Percentiles rank a stretch among this genome's conserved stretches.
phyloP scores from a whole-genome alignment of 2,797 vertebrate genomes.

The Coilia nasus region DNA sequence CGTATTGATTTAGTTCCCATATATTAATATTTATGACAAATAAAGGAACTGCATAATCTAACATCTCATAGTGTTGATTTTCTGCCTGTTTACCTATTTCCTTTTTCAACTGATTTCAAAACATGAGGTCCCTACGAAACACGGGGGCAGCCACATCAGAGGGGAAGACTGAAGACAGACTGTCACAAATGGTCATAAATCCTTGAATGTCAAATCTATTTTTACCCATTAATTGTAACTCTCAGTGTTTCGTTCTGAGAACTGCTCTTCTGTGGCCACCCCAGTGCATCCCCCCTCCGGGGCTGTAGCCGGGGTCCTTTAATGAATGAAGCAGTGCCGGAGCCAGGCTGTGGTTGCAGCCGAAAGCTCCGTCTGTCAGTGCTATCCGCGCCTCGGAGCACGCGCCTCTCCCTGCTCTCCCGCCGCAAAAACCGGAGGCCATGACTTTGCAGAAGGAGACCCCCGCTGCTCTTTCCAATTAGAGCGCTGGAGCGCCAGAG shows the following conservation, averaged over 20 bases:
- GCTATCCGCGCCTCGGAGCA: not conserved
- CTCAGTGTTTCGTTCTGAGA: constrained; percentile 22
- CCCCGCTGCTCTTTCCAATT: constrained; percentile 58
- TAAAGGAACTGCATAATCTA: not conserved
- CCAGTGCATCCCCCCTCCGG: not conserved
- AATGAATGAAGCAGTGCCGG: constrained; percentile 30
- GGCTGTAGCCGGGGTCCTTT: constrained; percentile 8
- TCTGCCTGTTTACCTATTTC: constrained; percentile 2
- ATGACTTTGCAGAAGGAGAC: constrained; percentile 52
- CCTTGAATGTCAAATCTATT: not conserved
- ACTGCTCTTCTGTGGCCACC: not conserved
- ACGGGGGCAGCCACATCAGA: not conserved
- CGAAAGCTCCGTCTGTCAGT: constrained; percentile 13
- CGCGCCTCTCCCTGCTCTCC: constrained; percentile 6
- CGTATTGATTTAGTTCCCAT: not conserved
- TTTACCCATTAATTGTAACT: not conserved
- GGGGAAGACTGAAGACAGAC: not conserved
- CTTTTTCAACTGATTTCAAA: not conserved
- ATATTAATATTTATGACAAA: not conserved
- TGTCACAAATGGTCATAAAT: constrained; percentile 4
- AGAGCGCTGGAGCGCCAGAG: constrained; percentile 40
- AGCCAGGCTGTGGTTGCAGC: constrained; percentile 32
- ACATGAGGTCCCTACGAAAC: not conserved
- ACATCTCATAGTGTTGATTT: not conserved
- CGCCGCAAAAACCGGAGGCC: constrained; percentile 26